Evolutionary conservation across 2,797 vertebrate species (phyloP).

Genomic region (Syngnathus acus): DNA sequence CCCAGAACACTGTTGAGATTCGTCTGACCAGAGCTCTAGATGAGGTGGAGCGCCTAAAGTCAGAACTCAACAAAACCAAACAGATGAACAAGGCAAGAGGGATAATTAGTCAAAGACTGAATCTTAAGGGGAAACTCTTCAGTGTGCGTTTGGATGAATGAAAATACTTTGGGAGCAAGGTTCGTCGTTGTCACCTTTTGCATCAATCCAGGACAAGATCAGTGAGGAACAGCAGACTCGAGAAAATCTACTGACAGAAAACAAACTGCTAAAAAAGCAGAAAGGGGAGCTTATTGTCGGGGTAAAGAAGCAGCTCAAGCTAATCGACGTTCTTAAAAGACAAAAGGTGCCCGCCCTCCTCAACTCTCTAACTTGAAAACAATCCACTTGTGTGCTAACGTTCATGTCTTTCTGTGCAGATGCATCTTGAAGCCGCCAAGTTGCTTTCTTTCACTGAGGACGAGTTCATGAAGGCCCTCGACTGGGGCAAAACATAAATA

Average conservation of each 20-base stretch:
- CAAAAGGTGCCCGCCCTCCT: conserved; percentile 79
- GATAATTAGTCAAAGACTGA: not conserved
- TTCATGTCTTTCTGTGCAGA: conserved; percentile 59
- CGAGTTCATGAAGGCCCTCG: conserved; percentile 90
- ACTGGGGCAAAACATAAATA: conserved; percentile 76
- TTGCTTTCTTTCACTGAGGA: conserved; percentile 96
- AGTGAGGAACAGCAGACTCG: conserved; percentile 79
- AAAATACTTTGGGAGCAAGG: not conserved
- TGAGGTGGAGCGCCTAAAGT: conserved; percentile 80
- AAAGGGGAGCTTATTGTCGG: conserved; percentile 84
- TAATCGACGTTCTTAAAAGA: conserved; percentile 93
- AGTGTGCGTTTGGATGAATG: not conserved
- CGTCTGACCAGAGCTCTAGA: conserved; percentile 88
- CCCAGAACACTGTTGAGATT: conserved; percentile 76
- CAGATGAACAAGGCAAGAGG: conserved; percentile 79
- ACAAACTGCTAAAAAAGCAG: conserved; percentile 88
- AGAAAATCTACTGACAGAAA: conserved; percentile 82
- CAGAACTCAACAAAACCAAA: conserved; percentile 77
- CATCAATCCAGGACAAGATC: conserved; percentile 69
- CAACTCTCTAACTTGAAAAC: not conserved
- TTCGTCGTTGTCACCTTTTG: conserved; percentile 4
- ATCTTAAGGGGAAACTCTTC: not conserved
- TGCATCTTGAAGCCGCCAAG: conserved; percentile 94
- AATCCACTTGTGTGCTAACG: not conserved
- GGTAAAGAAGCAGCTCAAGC: conserved; percentile 91